Evolutionary conservation across 2,888 invertebrate species (phyloP), one percentile per base, ranked within the genome.

Genomic region (Apodemia zela): DNA sequence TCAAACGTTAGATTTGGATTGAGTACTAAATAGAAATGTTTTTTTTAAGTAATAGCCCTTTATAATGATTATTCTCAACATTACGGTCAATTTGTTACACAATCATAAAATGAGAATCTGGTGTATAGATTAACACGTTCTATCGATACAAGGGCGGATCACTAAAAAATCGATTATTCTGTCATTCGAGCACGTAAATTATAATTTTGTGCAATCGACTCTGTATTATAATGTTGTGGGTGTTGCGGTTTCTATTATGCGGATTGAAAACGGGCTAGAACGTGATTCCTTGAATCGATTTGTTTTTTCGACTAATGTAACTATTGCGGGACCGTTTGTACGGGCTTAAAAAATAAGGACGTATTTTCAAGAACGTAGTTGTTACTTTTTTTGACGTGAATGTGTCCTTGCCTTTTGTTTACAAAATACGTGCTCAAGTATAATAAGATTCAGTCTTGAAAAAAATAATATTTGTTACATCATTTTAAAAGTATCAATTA

Each of bases 171-270:
- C 86, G 77, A 87, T 87, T 85, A 84, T 80, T 73, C 76, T 74
- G 72, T 73, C 77, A 79, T 80, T 84, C 80, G 84, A 81, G 80
- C 81, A 82, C 83, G 86, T 88, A 88, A 89, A 89, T 86, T 82
- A 75, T 76, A 78, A 82, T 87, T 87, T 89, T 85, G 78, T 75
- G 89, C 87, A 89, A 89, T 87, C 84, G 82, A 80, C 80, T 77
- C 75, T 75, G 81, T 84, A 79, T 81, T 89, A 85, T 77, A 79
- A 78, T 80, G 75, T 77, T 85, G 87, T 86, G 87, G 88, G 87
- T 77, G 81, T 72, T 89, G 89, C 75, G 89, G 89, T 89, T 88
- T 84, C 81, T 81, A 83, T 81, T 82, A 75, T 73, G 74, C 74
- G 75, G 69, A 74, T 78, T 81, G 81, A 81, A 81, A 84, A 83